Evolutionary conservation across 1,140 invertebrate genomes (phyloP).

Genomic region (Camponotus floridanus): DNA sequence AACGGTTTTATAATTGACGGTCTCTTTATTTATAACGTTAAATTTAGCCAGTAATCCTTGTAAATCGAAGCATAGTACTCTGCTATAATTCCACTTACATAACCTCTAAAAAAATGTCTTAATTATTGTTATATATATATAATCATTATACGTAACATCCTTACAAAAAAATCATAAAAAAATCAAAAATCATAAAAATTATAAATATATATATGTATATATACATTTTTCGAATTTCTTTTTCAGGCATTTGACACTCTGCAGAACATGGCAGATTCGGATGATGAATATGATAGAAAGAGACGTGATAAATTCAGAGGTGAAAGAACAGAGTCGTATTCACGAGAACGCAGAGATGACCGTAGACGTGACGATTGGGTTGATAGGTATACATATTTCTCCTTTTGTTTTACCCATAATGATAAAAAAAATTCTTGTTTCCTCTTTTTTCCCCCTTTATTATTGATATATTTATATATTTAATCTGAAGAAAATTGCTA

Average conservation of each 20-base stretch:
- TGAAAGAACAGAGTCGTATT: conserved; percentile 92
- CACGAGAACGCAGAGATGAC: conserved; percentile 91
- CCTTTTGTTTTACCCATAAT: background rate
- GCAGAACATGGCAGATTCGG: conserved; percentile 93
- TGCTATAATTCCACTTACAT: background rate
- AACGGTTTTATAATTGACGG: background rate
- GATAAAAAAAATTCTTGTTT: background rate
- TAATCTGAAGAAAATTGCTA: background rate
- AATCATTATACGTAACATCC: no score
- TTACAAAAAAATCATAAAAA: no score
- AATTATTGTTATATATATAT: no score
- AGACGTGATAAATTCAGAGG: conserved; percentile 95
- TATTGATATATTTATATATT: background rate
- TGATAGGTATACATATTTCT: conserved; percentile 86
- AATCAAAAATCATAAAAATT: background rate
- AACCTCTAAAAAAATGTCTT: background rate
- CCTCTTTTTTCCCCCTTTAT: background rate
- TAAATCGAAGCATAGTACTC: background rate
- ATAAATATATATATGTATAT: background rate
- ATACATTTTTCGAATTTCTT: background rate
- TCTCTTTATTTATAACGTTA: background rate
- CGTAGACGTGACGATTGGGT: conserved; percentile 92
- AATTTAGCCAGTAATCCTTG: background rate
- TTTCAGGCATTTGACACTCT: conserved; percentile 2
- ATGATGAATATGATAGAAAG: conserved; percentile 96